phyloP scores from a whole-genome alignment of 2,113 vertebrate species.

The Eolophus roseicapilla region DNA sequence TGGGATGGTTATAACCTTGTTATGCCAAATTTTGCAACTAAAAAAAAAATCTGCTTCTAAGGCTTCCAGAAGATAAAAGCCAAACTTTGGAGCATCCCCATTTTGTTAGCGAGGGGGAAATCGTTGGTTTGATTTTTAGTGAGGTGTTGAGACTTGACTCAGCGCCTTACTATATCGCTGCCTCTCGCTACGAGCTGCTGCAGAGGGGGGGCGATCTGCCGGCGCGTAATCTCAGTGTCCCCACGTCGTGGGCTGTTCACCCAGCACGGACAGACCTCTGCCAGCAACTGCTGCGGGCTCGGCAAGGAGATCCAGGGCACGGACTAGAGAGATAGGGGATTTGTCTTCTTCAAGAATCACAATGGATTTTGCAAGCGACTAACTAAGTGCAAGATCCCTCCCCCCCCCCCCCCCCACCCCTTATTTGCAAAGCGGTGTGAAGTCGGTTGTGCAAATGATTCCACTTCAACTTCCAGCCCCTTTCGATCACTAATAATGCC shows the following conservation, averaged over 20 bases:
- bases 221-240: not conserved
- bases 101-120: not conserved
- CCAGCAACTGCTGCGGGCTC: not conserved
- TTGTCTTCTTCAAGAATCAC: conserved; percentile 25
- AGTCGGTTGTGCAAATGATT: conserved; percentile 32
- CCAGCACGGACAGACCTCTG: not conserved
- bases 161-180: not conserved
- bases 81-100: not conserved
- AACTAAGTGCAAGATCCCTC: not conserved
- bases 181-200: not conserved
- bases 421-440: conserved; percentile 1
- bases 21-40: not conserved
- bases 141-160: not conserved
- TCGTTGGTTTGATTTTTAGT: not conserved
- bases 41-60: not conserved
- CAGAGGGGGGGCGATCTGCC: not conserved
- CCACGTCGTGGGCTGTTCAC: not conserved
- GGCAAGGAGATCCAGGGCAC: not conserved
- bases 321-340: not conserved
- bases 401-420: not conserved
- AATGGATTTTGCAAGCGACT: conserved; percentile 33
- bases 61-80: not conserved
- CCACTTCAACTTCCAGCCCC: conserved; percentile 21
- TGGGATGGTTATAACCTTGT: not conserved
- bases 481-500: not conserved